Evolutionary conservation across 2,888 invertebrate species (phyloP).

Genomic region (Phanerotoma sp.): DNA sequence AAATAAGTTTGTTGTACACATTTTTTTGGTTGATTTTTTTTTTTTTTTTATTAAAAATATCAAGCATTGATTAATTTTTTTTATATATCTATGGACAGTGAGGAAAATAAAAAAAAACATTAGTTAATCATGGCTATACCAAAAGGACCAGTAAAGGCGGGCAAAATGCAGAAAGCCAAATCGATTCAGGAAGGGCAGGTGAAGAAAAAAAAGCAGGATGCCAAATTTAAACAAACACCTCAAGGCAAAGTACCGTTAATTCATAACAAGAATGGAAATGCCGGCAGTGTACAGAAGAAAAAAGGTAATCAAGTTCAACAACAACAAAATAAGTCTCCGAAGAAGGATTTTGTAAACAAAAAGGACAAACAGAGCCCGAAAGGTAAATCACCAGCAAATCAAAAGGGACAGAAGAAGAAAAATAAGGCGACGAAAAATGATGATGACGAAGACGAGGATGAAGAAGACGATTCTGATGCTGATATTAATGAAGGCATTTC

Average conservation of each 20-base stretch:
- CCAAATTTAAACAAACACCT: constrained; percentile 41
- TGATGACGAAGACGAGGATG: constrained; percentile 18
- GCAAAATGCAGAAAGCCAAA: constrained; percentile 3
- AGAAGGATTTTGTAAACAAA: background rate
- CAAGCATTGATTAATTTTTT: too few relatives aligned
- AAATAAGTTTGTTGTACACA: too few relatives aligned
- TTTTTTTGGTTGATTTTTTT: too few relatives aligned
- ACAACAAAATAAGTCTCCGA: constrained; percentile 9
- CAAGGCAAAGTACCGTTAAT: constrained; percentile 38
- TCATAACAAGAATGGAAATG: constrained; percentile 28
- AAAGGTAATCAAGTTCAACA: constrained; percentile 18
- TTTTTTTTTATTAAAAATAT: too few relatives aligned
- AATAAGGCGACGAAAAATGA: constrained; percentile 17
- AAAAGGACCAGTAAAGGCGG: background rate
- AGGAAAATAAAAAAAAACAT: too few relatives aligned
- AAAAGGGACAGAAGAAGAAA: constrained; percentile 22
- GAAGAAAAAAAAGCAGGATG: constrained; percentile 34
- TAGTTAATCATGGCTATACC: constrained; percentile 10
- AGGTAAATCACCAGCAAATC: constrained; percentile 16
- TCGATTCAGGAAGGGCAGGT: constrained; percentile 25
- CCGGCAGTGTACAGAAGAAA: constrained; percentile 19
- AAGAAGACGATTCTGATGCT: constrained; percentile 30
- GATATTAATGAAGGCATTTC: constrained; percentile 35
- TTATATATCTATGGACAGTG: too few relatives aligned
- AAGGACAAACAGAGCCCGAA: background rate